These are phyloP conservation scores for Oeneis ivallda DNA, from an alignment of 2,888 invertebrate species.

Conservation along the genomic window DNA sequence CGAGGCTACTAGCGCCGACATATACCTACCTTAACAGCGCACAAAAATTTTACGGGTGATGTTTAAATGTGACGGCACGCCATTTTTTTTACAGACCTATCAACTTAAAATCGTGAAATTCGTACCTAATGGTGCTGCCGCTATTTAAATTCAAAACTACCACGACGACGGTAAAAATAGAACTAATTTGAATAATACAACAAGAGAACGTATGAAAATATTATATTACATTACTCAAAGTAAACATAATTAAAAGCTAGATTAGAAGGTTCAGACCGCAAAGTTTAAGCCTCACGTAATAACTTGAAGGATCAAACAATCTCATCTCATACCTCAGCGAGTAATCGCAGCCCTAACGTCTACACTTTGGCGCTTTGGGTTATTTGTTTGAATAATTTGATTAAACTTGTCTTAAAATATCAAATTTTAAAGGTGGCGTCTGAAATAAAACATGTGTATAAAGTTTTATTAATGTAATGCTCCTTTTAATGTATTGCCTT, in stretches of 20 bases:
- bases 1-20: too few species aligned
- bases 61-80: too few species aligned
- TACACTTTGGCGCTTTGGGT: constrained; percentile 15
- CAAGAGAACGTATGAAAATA: not conserved
- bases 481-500: not conserved
- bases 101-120: too few species aligned
- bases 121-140: too few species aligned
- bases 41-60: too few species aligned
- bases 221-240: not conserved
- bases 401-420: constrained; percentile 4
- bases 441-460: not conserved
- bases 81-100: too few species aligned
- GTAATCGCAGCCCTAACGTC: constrained; percentile 14
- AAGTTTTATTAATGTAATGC: not conserved
- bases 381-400: constrained; percentile 13
- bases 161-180: not conserved
- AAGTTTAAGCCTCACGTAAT: constrained; percentile 23
- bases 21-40: too few species aligned
- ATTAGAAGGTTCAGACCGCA: constrained; percentile 20
- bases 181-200: not conserved
- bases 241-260: constrained; percentile 17
- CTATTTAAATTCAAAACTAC: too few species aligned
- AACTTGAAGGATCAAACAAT: constrained; percentile 23
- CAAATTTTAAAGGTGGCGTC: not conserved
- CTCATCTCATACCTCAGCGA: constrained; percentile 17